These are phyloP conservation scores for Hydrolagus affinis DNA, from an alignment of 2,113 vertebrate species.

Conservation along the genomic window DNA sequence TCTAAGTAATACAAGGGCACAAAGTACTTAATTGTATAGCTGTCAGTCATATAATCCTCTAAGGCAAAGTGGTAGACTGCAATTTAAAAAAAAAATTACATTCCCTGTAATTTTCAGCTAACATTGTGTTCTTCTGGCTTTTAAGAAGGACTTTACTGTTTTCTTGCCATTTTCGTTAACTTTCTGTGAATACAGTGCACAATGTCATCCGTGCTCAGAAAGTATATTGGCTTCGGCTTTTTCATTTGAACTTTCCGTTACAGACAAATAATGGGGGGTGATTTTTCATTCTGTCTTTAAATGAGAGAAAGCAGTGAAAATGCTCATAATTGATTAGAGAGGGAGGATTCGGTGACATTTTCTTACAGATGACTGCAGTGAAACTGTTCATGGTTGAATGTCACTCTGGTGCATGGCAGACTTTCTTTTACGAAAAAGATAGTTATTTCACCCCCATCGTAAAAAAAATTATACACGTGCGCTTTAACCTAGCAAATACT, in stretches of 20 bases:
- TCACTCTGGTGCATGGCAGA: conserved; percentile 40
- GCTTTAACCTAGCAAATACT: conserved; percentile 54
- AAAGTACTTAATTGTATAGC: conserved; percentile 47
- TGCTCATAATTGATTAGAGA: conserved; percentile 48
- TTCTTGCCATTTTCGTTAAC: conserved; percentile 43
- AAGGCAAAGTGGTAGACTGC: conserved; percentile 52
- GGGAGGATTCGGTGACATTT: conserved; percentile 47
- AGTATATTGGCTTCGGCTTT: conserved; percentile 35
- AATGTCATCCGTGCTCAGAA: conserved; percentile 31
- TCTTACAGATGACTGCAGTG: conserved; percentile 34
- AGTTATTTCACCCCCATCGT: conserved; percentile 35
- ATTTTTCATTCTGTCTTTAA: conserved; percentile 52
- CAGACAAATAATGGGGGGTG: conserved; percentile 44
- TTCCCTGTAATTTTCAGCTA: conserved; percentile 56
- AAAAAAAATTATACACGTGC: conserved; percentile 38
- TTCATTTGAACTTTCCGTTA: conserved; percentile 41
- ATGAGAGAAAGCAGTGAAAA: conserved; percentile 49
- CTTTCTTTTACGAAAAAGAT: conserved; percentile 40
- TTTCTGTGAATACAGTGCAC: conserved; percentile 31
- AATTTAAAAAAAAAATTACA: conserved; percentile 62
- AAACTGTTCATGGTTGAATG: conserved; percentile 44
- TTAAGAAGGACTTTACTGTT: conserved; percentile 48
- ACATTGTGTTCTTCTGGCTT: conserved; percentile 51
- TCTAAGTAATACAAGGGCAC: conserved; percentile 45
- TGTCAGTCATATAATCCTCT: conserved; percentile 58